Evolutionary conservation across 2,888 invertebrate species (phyloP).

Genomic region (Phytoseiulus persimilis): DNA sequence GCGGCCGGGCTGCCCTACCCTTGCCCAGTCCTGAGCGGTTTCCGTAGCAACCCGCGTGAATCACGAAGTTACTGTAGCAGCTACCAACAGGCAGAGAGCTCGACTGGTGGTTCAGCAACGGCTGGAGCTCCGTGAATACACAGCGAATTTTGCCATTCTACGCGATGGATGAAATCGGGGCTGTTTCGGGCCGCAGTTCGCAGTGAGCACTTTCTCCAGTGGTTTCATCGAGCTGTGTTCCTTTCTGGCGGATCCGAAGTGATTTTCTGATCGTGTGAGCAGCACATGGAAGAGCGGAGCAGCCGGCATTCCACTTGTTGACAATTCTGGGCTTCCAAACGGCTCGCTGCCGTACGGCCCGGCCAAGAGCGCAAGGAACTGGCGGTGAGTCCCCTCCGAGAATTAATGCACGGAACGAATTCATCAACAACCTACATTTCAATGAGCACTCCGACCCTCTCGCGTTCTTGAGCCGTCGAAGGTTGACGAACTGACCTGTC

Average conservation of each 20-base stretch:
- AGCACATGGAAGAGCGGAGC: not conserved
- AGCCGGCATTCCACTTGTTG: not conserved
- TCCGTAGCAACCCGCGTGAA: conserved; percentile 5
- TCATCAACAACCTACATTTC: not conserved
- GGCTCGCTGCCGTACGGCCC: not conserved
- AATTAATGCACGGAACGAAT: not conserved
- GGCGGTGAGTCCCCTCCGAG: not conserved
- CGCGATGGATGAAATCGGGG: not conserved
- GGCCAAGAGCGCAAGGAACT: not conserved
- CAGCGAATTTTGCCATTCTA: not conserved
- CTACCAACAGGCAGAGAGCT: not conserved
- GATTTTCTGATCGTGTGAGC: not conserved
- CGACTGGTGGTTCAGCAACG: not conserved
- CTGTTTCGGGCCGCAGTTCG: not conserved
- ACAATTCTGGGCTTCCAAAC: not conserved
- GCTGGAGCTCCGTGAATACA: not conserved
- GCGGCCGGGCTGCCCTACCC: not conserved
- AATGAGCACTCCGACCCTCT: not conserved
- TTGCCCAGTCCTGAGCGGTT: conserved; percentile 5
- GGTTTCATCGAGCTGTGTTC: not conserved
- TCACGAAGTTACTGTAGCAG: conserved; percentile 5
- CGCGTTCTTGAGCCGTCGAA: not conserved
- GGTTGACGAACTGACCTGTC: not conserved
- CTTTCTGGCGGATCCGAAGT: not conserved
- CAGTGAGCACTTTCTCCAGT: not conserved